These are phyloP conservation scores for Drosophila setosimentum DNA, from an alignment of 2,888 invertebrate species.

Conservation along the genomic window DNA sequence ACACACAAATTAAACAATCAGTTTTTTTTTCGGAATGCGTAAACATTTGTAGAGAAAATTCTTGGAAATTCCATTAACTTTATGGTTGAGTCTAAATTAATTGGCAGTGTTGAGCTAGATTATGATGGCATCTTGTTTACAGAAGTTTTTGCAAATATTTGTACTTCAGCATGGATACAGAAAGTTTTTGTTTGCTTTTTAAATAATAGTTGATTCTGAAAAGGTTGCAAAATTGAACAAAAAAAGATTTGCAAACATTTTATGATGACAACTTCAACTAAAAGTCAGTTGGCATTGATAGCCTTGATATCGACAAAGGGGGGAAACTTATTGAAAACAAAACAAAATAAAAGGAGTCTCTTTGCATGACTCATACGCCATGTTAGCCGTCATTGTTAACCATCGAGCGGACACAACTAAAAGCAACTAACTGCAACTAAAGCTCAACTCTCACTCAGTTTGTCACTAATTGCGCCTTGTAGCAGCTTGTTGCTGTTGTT, in stretches of 20 bases:
- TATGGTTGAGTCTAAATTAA: slow-evolving; percentile 25
- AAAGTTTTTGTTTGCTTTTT: background rate
- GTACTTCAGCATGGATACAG: background rate
- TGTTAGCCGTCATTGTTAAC: slow-evolving; percentile 45
- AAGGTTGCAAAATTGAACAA: background rate
- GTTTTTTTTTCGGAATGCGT: slow-evolving; percentile 31
- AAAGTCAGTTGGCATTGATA: background rate
- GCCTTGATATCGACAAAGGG: too few species aligned
- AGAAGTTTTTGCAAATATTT: background rate
- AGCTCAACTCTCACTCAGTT: slow-evolving; percentile 46
- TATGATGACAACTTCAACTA: background rate
- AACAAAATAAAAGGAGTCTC: background rate
- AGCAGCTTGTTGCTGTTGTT: slow-evolving; percentile 18
- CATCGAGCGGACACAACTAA: background rate
- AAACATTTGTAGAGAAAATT: slow-evolving; percentile 28
- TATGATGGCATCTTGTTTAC: background rate
- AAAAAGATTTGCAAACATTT: background rate
- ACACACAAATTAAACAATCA: slow-evolving; percentile 45
- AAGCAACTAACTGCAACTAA: slow-evolving; percentile 3
- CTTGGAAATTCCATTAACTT: slow-evolving; percentile 10
- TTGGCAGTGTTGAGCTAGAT: background rate
- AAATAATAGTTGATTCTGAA: background rate
- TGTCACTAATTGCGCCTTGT: slow-evolving; percentile 56
- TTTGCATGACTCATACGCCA: slow-evolving; percentile 53
- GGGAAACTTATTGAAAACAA: background rate